Evolutionary conservation across 2,888 invertebrate species (phyloP).

Genomic region (Rambutsinella grinnellia): DNA sequence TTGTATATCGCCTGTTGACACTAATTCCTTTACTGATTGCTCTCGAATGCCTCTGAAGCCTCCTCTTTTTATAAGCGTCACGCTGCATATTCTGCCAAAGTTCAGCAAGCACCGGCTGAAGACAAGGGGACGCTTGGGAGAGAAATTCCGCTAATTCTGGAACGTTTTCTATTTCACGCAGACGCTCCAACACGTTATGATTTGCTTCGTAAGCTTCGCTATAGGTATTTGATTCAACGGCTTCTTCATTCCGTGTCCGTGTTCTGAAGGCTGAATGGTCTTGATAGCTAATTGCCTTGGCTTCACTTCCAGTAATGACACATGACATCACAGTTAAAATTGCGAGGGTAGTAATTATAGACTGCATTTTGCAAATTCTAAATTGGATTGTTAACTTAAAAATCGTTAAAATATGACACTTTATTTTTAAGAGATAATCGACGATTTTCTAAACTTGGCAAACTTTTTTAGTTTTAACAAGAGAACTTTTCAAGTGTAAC

Average conservation of each 20-base stretch:
- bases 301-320: neutral
- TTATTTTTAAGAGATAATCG: too few relatives aligned
- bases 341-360: neutral
- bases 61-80: slow-evolving; percentile 19
- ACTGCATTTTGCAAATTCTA: neutral
- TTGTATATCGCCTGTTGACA: too few relatives aligned
- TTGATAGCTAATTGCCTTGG: neutral
- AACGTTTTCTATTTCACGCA: slow-evolving; percentile 33
- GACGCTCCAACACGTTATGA: slow-evolving; percentile 25
- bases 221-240: neutral
- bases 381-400: neutral
- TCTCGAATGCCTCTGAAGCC: slow-evolving; percentile 18
- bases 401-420: too few relatives aligned
- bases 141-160: slow-evolving; percentile 26
- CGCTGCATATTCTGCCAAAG: slow-evolving; percentile 36
- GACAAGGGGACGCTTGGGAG: slow-evolving; percentile 35
- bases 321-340: neutral
- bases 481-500: too few relatives aligned
- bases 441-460: too few relatives aligned
- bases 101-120: slow-evolving; percentile 41
- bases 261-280: neutral
- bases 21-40: too few relatives aligned
- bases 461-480: too few relatives aligned
- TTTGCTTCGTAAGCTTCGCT: too few relatives aligned
- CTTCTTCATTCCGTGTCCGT: neutral